These are phyloP conservation scores for Cyprinodon brontotheroides DNA, from an alignment of 2,113 vertebrate species.

Conservation along the genomic window DNA sequence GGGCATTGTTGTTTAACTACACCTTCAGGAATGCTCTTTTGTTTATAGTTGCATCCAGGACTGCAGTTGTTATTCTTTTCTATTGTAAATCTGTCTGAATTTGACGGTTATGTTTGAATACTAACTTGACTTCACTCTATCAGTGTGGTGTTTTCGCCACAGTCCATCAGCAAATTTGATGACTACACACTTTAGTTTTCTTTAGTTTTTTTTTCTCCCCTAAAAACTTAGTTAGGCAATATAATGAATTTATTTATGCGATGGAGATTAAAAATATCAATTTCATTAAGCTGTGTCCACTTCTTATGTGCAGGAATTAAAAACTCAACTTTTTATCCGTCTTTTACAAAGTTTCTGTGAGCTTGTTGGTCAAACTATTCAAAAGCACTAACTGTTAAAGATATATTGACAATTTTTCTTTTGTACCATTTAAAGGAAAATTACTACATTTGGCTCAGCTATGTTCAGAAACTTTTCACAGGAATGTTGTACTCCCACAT, in stretches of 20 bases:
- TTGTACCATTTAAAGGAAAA: neutral
- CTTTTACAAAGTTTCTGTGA: slow-evolving; percentile 23
- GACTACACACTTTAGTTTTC: slow-evolving; percentile 50
- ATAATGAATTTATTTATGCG: slow-evolving; percentile 64
- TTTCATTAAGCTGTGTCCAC: slow-evolving; percentile 65
- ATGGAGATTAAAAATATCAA: slow-evolving; percentile 71
- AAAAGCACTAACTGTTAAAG: slow-evolving; percentile 13
- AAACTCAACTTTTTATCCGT: slow-evolving; percentile 23
- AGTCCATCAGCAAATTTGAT: slow-evolving; percentile 40
- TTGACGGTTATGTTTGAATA: slow-evolving; percentile 58
- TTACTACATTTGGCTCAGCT: neutral
- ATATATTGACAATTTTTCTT: neutral
- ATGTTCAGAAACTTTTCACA: neutral
- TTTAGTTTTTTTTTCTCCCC: slow-evolving; percentile 52
- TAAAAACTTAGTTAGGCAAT: slow-evolving; percentile 58
- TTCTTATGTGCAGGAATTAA: slow-evolving; percentile 43
- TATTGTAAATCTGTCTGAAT: slow-evolving; percentile 43
- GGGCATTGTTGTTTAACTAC: slow-evolving; percentile 79
- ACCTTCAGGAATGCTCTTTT: slow-evolving; percentile 48
- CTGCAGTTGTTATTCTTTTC: slow-evolving; percentile 53
- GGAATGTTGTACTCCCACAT: neutral
- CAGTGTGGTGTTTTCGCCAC: slow-evolving; percentile 37
- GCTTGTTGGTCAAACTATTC: slow-evolving; percentile 45
- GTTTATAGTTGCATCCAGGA: slow-evolving; percentile 58
- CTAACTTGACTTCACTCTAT: slow-evolving; percentile 53